These are phyloP conservation scores for Sinhomidia bicolor DNA, from an alignment of 2,888 invertebrate genomes.

Conservation along the genomic window DNA sequence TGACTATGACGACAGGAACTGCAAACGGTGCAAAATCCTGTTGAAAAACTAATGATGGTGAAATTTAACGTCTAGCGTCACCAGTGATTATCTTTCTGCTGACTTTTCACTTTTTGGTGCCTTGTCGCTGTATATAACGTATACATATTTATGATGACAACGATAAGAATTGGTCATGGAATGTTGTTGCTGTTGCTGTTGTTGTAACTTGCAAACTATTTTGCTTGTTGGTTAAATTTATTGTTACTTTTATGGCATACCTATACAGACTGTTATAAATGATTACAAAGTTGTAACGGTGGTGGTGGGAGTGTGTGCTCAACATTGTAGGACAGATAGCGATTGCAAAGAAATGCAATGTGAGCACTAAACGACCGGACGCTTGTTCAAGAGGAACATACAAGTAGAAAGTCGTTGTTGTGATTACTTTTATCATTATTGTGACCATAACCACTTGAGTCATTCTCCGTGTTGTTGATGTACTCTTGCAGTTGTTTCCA, in stretches of 20 bases:
- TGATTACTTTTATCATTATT: constrained; percentile 44
- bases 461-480: neutral
- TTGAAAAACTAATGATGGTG: neutral
- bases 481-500: neutral
- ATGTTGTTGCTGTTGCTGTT: too few species aligned
- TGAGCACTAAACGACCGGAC: constrained; percentile 13
- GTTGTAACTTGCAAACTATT: neutral
- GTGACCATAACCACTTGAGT: constrained; percentile 13
- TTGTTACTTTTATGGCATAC: constrained; percentile 60
- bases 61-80: neutral
- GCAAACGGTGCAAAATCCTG: neutral
- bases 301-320: neutral
- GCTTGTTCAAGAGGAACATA: neutral
- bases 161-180: constrained; percentile 39
- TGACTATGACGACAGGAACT: neutral
- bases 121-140: neutral
- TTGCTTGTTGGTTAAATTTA: constrained; percentile 48
- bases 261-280: neutral
- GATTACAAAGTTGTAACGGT: neutral
- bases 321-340: neutral
- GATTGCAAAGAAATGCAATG: constrained; percentile 34
- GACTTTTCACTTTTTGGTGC: neutral
- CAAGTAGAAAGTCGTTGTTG: constrained; percentile 34
- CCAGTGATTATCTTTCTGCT: neutral
- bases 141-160: constrained; percentile 18